Conservation (phyloP, 2,113 vertebrate species). For the Lipophrys pholis region DNA sequence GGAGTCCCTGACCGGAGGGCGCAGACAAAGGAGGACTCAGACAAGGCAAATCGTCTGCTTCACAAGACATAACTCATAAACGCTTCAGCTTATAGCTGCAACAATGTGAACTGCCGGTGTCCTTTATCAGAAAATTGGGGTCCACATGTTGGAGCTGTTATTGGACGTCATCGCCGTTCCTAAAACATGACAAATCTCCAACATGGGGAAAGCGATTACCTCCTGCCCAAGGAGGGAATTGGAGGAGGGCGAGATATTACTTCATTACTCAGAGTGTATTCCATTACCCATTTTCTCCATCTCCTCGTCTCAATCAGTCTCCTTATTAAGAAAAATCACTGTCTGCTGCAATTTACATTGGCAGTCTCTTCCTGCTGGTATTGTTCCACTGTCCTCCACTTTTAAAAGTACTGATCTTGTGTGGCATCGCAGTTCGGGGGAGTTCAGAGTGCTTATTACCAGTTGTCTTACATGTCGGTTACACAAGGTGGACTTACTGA, state of each 20-base stretch:
- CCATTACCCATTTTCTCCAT: neutral
- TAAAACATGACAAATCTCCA: conserved; percentile 1
- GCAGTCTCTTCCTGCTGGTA: neutral
- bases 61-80: conserved; percentile 6
- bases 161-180: neutral
- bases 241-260: neutral
- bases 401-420: neutral
- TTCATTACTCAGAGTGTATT: conserved; percentile 9
- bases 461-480: too few relatives aligned
- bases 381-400: neutral
- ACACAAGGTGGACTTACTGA: too few relatives aligned
- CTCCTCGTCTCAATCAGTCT: neutral
- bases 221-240: neutral
- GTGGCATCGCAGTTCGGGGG: neutral
- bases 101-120: neutral
- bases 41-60: conserved; percentile 3
- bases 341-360: neutral
- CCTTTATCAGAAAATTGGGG: conserved; percentile 17
- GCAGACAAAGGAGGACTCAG: conserved; percentile 7
- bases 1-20: conserved; percentile 1
- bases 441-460: neutral
- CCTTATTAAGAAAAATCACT: neutral
- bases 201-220: neutral
- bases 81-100: neutral
- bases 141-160: neutral